Base-by-base conservation (phyloP, 2,113 vertebrate species). In the Tachysurus vachellii region DNA sequence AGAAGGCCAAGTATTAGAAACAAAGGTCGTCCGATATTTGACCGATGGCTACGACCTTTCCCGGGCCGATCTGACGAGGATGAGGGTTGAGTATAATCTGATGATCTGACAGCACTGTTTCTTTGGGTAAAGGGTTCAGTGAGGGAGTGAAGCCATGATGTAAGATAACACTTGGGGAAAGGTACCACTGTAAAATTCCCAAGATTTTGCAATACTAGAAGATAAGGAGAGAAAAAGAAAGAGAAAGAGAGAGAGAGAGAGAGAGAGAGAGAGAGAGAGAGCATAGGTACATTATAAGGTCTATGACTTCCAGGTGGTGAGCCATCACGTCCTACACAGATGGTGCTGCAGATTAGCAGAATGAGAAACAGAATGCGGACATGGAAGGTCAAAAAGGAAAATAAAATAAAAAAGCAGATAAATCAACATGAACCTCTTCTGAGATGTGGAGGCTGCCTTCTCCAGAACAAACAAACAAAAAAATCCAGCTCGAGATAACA, bases 201-300 rank as follows among this genome's bases (percentile, higher is more conserved):
- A 85, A 88, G 84, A 89, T 90, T 87, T 81, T 91, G 91, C 93
- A 93, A 93, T 93, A 91, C 93, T 88, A 91, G 73, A 90, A 91
- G 79, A 93, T 93, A 86, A 89, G 57, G 26, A 54, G 42, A 36
- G 84, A 85, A 14, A 85, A 21, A 73, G 28, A 62, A 36, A 83
- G 23, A 50, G 62, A 53, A 1, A n/a, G 61, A 44, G 36, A 44
- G 21, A 44, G 59, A 42, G 80, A 31, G 42, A 56, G 26, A 54
- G 44, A 70, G 61, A 68, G 42, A 71, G 50, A 59, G 53, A 28
- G 62, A 81, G 47, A 50, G 47, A 50, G 47, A 50, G 47, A 50
- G 1, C n/a, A n/a, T n/a, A n/a, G n/a, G 77, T 10, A 13, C 21
- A 26, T 81, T 87, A 68, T 75, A 53, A 85, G 68, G 31, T 5